These are phyloP conservation scores for Lymantria dispar DNA, from an alignment of 2,888 invertebrate genomes.

Conservation along the genomic window DNA sequence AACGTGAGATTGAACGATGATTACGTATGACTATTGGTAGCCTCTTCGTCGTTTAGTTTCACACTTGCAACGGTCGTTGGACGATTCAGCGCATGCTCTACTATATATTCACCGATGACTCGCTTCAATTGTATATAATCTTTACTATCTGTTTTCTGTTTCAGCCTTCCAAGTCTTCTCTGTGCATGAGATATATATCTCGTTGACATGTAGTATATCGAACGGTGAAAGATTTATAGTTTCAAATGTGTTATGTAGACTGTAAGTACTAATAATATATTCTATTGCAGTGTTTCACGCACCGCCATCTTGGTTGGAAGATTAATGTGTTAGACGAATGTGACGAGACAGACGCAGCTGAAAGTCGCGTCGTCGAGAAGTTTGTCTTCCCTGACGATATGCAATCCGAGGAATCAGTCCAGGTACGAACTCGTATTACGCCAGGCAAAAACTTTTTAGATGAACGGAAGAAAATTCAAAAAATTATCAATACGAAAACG, in stretches of 20 bases:
- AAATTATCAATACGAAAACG: slow-evolving; percentile 74
- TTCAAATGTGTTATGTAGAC: slow-evolving; percentile 1
- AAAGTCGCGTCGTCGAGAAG: slow-evolving; percentile 72
- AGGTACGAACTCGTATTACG: slow-evolving; percentile 84
- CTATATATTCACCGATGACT: neutral
- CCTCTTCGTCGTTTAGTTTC: too few relatives aligned
- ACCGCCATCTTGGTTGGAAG: slow-evolving; percentile 97
- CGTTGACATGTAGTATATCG: slow-evolving; percentile 40
- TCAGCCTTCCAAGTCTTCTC: slow-evolving; percentile 79
- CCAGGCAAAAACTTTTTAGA: slow-evolving; percentile 82
- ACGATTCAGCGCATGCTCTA: too few relatives aligned
- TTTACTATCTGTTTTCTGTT: slow-evolving; percentile 76
- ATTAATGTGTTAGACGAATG: slow-evolving; percentile 95
- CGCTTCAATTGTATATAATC: slow-evolving; percentile 60
- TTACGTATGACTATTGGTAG: too few relatives aligned
- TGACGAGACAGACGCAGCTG: slow-evolving; percentile 82
- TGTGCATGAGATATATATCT: slow-evolving; percentile 65
- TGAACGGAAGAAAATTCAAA: slow-evolving; percentile 64
- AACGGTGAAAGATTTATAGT: slow-evolving; percentile 51
- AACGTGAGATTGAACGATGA: too few relatives aligned
- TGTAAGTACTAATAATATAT: slow-evolving; percentile 8
- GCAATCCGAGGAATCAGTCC: slow-evolving; percentile 81
- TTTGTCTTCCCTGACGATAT: slow-evolving; percentile 61
- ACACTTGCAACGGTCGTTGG: too few relatives aligned
- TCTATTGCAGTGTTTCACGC: slow-evolving; percentile 91